These are phyloP conservation scores for Epinephelus coioides DNA, from an alignment of 2,797 vertebrate genomes.

Conservation along the genomic window DNA sequence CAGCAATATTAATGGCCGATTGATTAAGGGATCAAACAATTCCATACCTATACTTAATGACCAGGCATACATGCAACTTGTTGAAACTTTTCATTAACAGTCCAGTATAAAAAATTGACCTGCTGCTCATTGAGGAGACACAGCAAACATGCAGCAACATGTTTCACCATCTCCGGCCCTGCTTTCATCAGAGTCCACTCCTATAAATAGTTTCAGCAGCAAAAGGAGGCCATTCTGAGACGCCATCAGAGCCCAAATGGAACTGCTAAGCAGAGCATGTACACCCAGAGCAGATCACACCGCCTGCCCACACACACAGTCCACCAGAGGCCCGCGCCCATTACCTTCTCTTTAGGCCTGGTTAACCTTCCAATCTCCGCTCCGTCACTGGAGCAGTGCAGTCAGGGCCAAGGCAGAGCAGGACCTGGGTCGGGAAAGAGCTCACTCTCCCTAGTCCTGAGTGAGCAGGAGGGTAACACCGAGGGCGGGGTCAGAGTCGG, in stretches of 20 bases:
- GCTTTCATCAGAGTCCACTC: conserved; percentile 73
- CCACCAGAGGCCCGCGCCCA: conserved; percentile 67
- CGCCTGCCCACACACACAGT: conserved; percentile 56
- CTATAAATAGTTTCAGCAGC: conserved; percentile 84
- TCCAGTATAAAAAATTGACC: neutral
- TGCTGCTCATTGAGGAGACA: conserved; percentile 2
- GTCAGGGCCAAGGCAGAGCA: conserved; percentile 49
- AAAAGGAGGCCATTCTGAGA: conserved; percentile 78
- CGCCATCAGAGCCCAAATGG: conserved; percentile 72
- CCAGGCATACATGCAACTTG: conserved; percentile 3
- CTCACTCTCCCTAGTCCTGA: conserved; percentile 51
- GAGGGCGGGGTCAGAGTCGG: conserved; percentile 66
- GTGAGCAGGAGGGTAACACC: conserved; percentile 52
- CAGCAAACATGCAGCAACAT: conserved; percentile 49
- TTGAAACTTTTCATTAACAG: conserved; percentile 4
- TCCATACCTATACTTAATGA: neutral
- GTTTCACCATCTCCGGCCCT: conserved; percentile 69
- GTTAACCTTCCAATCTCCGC: conserved; percentile 79
- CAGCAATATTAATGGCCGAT: neutral
- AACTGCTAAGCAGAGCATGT: conserved; percentile 70
- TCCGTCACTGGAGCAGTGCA: conserved; percentile 59
- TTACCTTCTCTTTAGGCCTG: conserved; percentile 81
- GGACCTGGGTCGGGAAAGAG: conserved; percentile 56
- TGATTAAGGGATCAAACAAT: conserved; percentile 18
- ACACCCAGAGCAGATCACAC: conserved; percentile 63